A percentile compares a stretch with the other conserved stretches of the same genome.
Conservation (phyloP, 2,888 invertebrate genomes). For the Proisotoma minuta region DNA sequence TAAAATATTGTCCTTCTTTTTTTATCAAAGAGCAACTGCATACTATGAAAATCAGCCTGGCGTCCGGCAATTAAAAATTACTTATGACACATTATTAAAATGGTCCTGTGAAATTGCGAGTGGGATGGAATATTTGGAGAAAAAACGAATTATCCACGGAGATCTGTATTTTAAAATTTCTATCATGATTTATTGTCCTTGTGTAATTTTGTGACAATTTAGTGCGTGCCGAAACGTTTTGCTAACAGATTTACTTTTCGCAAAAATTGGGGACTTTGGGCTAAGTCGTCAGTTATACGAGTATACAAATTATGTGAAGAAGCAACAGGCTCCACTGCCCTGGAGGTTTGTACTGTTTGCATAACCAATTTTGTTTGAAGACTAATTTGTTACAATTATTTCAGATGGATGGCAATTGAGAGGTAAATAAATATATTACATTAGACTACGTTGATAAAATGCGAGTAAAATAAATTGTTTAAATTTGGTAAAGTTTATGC, state of each 20-base stretch:
- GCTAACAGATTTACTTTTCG: not conserved
- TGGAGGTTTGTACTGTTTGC: not conserved
- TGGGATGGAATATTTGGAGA: conserved; percentile 15
- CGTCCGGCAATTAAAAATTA: not conserved
- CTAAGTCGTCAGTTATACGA: conserved; percentile 14
- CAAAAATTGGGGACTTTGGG: conserved; percentile 16
- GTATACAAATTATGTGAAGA: conserved; percentile 12
- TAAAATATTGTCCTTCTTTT: too few relatives aligned
- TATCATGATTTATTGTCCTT: not conserved
- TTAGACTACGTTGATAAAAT: too few relatives aligned
- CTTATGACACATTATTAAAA: not conserved
- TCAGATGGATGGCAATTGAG: conserved; percentile 15
- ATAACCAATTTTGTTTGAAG: not conserved
- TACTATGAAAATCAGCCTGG: conserved; percentile 5
- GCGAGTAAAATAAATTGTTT: too few relatives aligned
- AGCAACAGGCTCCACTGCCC: conserved; percentile 6
- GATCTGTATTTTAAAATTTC: not conserved
- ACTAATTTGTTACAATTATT: not conserved
- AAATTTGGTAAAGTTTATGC: too few relatives aligned
- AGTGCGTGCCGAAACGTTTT: conserved; percentile 8
- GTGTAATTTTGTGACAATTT: not conserved
- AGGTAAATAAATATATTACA: too few relatives aligned
- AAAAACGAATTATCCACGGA: not conserved
- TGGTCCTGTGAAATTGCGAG: conserved; percentile 3
- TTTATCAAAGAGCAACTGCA: not conserved